Base-by-base conservation (phyloP, 2,113 vertebrate species). In the Bombycilla garrulus region DNA sequence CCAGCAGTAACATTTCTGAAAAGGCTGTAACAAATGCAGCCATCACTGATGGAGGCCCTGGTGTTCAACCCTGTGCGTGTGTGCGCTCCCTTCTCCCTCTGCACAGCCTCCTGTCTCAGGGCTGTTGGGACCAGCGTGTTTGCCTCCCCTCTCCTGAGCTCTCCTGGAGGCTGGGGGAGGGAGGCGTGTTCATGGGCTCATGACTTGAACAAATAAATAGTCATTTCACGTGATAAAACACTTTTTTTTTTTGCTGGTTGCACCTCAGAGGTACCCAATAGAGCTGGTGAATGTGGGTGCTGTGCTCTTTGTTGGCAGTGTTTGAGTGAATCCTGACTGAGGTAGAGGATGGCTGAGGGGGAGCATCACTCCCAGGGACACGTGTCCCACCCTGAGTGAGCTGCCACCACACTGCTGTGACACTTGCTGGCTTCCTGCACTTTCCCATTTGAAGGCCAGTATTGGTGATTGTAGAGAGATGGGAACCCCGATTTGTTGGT, bases 301-400 rank as follows among this genome's bases (percentile, higher is more conserved):
- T 62, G 51, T 71, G 64, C 36, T 57, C 12, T 24, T 61, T 51
- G 24, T 10, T 78, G 76, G 51, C 47, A 36, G 31, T 5, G n/a
- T 22, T 40, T 50, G 70, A 36, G 24, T 2, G 23, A 44, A 29
- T 65, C 45, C 58, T 42, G 53, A 1, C 4, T 20, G 54, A 33
- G 24, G 64, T 1, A 13, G 81, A 42, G 45, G 31, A 15, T 28
- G 50, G 64, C 23, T 50, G 38, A 42, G 47, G 38, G 47, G 53
- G 4, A 81, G 8, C 57, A 31, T 44, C 8, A 1, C 51, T 70
- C 12, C 62, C 38, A 35, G n/a, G 38, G 38, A 53, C 24, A 3
- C 0, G 0, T 33, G 23, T 56, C 53, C 45, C 31, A 48, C 20
- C 36, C 25, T 10, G 23, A 54, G 33, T 0, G 31, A 92, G 62